Percentiles rank a stretch among this genome's conserved stretches.
phyloP scores from a whole-genome alignment of 1,140 invertebrate species.

The Daktulosphaira vitifoliae region DNA sequence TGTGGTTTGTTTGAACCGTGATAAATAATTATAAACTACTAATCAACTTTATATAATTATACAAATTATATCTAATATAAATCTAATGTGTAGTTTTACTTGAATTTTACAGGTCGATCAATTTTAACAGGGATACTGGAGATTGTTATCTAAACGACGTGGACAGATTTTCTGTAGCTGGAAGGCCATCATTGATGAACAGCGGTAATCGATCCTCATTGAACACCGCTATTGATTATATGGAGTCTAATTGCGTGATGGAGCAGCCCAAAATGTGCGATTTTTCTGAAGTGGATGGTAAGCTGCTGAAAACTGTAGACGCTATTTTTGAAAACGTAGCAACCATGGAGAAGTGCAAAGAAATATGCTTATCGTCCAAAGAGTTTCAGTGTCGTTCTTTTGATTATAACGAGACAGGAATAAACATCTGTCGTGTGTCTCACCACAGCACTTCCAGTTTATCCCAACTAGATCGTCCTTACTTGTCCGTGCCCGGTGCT shows the following conservation, averaged over 20 bases:
- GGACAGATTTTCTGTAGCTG: conserved; percentile 45
- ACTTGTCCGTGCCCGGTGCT: conserved; percentile 45
- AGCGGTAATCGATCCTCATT: not conserved
- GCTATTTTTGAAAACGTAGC: conserved; percentile 46
- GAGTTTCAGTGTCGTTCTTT: conserved; percentile 46
- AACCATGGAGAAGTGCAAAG: conserved; percentile 45
- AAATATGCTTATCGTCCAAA: conserved; percentile 45
- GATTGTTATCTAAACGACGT: conserved; percentile 47
- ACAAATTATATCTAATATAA: too few relatives aligned
- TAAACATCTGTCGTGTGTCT: conserved; percentile 47
- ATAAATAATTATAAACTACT: too few relatives aligned
- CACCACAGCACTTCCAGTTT: conserved; percentile 47
- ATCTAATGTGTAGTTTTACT: too few relatives aligned
- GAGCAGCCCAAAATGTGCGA: conserved; percentile 48
- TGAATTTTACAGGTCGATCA: conserved; percentile 45
- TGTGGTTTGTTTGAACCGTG: too few relatives aligned
- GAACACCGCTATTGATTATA: conserved; percentile 40
- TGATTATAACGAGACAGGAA: conserved; percentile 47
- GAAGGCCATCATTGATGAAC: conserved; percentile 37
- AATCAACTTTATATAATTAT: too few relatives aligned
- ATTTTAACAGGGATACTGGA: conserved; percentile 44
- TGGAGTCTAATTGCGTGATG: conserved; percentile 49
- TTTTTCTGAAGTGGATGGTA: conserved; percentile 44
- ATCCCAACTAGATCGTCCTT: conserved; percentile 45
- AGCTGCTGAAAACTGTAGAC: conserved; percentile 49